phyloP scores from a whole-genome alignment of 2,888 invertebrate species.

The Euzetes globulus region DNA sequence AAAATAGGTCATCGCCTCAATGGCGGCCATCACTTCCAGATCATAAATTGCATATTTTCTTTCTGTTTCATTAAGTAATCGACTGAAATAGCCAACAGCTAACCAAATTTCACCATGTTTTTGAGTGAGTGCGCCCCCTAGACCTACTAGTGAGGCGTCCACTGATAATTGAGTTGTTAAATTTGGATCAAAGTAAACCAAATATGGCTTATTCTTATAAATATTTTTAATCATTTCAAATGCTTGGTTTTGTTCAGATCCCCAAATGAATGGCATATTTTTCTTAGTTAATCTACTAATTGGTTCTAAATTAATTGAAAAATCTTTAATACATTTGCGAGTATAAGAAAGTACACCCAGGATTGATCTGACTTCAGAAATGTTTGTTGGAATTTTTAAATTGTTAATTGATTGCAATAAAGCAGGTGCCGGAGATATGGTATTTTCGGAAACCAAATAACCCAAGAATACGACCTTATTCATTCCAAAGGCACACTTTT shows the following conservation, averaged over 20 bases:
- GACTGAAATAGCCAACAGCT: conserved; percentile 11
- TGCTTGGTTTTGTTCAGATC: background rate
- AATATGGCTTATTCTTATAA: background rate
- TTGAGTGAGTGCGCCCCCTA: background rate
- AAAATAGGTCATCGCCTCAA: background rate
- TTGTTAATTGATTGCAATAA: background rate
- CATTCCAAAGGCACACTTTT: background rate
- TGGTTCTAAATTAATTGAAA: background rate
- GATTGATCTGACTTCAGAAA: background rate
- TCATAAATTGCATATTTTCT: background rate
- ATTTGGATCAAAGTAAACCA: background rate
- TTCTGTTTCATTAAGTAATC: background rate
- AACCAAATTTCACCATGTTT: background rate
- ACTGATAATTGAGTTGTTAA: background rate
- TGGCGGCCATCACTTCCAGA: background rate
- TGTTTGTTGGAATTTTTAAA: background rate
- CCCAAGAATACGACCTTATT: background rate
- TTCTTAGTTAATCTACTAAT: background rate
- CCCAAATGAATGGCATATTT: background rate
- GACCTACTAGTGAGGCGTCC: background rate
- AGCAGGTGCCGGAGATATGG: background rate
- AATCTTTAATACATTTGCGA: background rate
- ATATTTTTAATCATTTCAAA: background rate
- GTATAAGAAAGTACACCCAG: background rate
- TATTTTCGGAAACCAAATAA: background rate